Evolutionary conservation across 2,888 invertebrate species (phyloP), one percentile per base, ranked within the genome.

Genomic region (Cosmia pyralina): DNA sequence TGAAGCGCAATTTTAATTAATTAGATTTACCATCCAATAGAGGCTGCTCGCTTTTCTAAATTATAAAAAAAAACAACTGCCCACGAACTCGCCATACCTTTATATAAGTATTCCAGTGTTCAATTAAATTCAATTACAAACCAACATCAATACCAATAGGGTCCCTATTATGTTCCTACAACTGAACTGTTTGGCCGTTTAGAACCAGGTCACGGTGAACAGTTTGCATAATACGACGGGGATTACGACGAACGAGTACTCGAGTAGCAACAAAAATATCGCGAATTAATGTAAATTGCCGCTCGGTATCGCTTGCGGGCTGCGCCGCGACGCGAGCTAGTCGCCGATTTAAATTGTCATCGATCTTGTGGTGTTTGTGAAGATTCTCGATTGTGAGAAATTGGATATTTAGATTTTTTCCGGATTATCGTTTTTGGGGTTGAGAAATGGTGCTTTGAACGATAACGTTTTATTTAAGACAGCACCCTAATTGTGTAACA

Each of bases 281-380:
- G 87, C 77, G 84, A 85, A 85, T 85, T 85, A 88, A 88, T 89
- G 90, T 86, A 88, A 88, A 90, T 90, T 84, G 80, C 75, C 69
- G 71, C 41, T 46, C 58, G 71, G 78, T 77, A 85, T 85, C 83
- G 76, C 70, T 78, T 73, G 76, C 75, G 73, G 71, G 74, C 77
- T 75, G 41, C 74, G 79, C 66, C 64, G 69, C 72, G 69, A 65
- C 77, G 77, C 69, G 46, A 69, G 73, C 66, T 78, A 82, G 72
- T 79, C 65, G 64, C 68, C 69, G 68, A 77, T 79, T 82, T 75
- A 79, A 85, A 85, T 72, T 79, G 76, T 63, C 82, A 85, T 87
- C 79, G 77, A 81, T 84, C 82, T 84, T 78, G 59, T 22, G 67
- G 75, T 80, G 77, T 85, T 87, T 81, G 75, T 63, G 63, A 65